Conservation (phyloP, 2,797 vertebrate genomes). For the Lagocephalus sceleratus region DNA sequence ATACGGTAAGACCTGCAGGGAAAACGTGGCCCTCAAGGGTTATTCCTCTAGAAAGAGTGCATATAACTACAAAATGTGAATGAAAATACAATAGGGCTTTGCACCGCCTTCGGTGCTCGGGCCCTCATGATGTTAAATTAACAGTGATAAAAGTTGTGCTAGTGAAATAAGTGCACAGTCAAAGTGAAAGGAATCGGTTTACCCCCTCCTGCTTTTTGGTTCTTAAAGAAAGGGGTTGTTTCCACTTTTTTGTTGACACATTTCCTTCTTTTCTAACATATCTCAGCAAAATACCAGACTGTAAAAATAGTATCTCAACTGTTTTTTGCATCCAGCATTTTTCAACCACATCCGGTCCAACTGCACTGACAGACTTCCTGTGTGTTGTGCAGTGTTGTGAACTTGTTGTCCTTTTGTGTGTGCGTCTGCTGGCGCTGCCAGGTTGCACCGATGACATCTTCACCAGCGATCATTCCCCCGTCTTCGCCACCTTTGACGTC, state of each 20-base stretch:
- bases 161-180: neutral
- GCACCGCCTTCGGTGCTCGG: too few species aligned
- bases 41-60: neutral
- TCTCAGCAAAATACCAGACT: constrained; percentile 18
- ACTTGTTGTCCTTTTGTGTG: neutral
- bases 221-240: constrained; percentile 45
- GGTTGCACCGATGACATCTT: constrained; percentile 86
- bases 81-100: too few species aligned
- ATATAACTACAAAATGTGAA: neutral
- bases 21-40: neutral
- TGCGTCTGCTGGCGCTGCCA: constrained; percentile 47
- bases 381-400: neutral
- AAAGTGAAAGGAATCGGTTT: neutral
- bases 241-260: constrained; percentile 42
- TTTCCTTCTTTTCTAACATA: constrained; percentile 14
- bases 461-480: constrained; percentile 84
- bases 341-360: constrained; percentile 3
- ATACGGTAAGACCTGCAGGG: constrained; percentile 70
- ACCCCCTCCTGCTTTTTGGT: constrained; percentile 40
- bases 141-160: neutral
- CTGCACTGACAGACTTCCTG: neutral
- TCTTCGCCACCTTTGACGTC: constrained; percentile 83
- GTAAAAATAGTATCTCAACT: constrained; percentile 3
- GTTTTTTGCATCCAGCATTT: constrained; percentile 1
- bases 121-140: too few species aligned